Base-by-base conservation (phyloP, 2,888 invertebrate genomes). In the Ectemnius cavifrons region DNA sequence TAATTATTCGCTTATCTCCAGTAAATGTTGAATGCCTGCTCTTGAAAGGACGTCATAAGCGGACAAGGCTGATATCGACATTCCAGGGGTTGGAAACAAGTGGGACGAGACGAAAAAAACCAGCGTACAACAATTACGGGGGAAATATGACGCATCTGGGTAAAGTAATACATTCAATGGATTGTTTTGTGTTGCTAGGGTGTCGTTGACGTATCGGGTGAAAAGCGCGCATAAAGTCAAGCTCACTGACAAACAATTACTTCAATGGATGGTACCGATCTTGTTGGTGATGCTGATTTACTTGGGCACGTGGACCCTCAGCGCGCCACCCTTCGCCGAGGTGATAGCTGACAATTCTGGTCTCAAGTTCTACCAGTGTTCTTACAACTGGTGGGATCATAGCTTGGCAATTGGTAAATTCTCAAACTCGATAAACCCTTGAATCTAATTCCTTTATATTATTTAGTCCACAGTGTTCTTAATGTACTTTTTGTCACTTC, bases 371-470 rank as follows among this genome's bases (percentile, higher is more conserved):
- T 96, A 95, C 88, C 96, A 97, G 88, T 98, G 98, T 91, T 94
- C 95, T 46, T 97, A 96, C 91, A 97, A 97, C 87, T 97, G 97
- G 96, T 98, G 98, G 97, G 97, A 97, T 93, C 97, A 97, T 91
- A 97, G 96, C 89, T 93, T 97, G 89, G 96, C 97, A 60, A 96
- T 97, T 88, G 97, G 97, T 94, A 86, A 86, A 86, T 77, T 27
- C 47, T 0, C 8, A 37, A 1, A 37, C 2, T 6, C 11, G 8
- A 37, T 37, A 37, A 37, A 37, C 37, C 37, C 11, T 2, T 37
- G 11, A 37, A 11, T 37, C n/a, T n/a, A 37, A 37, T 37, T 11
- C 37, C 37, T 8, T 37, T 37, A 4, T 37, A 8, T 11, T 11
- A 37, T 37, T 37, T 8, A 37, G 20, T 20, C 2, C 8, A 37